Conservation (phyloP, 2,113 vertebrate species). For the Platanista minor region DNA sequence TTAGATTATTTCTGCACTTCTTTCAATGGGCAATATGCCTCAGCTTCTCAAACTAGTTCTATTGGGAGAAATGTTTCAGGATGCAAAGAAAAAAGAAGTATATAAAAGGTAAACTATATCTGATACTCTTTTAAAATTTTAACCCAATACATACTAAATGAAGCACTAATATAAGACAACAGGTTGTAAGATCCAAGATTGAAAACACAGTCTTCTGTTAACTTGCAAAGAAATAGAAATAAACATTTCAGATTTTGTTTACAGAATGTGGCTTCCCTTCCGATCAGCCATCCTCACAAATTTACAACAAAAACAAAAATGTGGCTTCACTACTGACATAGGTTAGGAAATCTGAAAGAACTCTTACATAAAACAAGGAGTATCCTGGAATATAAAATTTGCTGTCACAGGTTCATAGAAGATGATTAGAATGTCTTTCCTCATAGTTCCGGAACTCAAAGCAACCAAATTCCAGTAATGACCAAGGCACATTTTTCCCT, state of each 20-base stretch:
- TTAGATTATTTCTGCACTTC: neutral
- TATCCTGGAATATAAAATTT: neutral
- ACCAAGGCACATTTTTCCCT: neutral
- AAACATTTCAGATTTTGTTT: slow-evolving; percentile 10
- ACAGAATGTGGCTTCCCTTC: neutral
- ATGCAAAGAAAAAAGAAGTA: neutral
- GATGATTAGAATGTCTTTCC: neutral
- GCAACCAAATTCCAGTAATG: neutral
- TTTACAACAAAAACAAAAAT: neutral
- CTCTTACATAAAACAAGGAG: neutral
- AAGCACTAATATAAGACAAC: neutral
- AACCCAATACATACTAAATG: neutral
- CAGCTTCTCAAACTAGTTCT: neutral
- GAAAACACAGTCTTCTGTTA: neutral
- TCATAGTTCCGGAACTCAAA: neutral
- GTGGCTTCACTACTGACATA: neutral
- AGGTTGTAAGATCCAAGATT: neutral
- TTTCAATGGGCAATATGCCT: neutral
- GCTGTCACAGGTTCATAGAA: neutral
- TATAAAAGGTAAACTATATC: neutral
- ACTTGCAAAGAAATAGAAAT: neutral
- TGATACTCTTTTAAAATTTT: neutral
- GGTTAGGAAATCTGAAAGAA: neutral
- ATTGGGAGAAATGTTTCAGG: neutral
- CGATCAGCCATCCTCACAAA: neutral